These are phyloP conservation scores for Leptinotarsa juncta DNA, from an alignment of 2,888 invertebrate species.

Conservation along the genomic window DNA sequence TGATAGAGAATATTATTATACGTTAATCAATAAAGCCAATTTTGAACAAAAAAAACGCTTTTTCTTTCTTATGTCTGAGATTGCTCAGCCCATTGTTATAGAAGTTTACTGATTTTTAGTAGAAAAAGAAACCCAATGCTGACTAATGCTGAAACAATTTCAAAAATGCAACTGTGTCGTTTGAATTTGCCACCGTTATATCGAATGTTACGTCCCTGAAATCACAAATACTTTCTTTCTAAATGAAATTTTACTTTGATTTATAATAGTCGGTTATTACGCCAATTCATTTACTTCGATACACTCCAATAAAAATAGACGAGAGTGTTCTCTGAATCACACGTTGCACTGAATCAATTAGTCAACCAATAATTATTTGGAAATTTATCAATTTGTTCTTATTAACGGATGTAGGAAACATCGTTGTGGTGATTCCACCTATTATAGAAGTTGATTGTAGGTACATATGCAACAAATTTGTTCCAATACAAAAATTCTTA, in stretches of 20 bases:
- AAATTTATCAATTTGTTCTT: conserved; percentile 29
- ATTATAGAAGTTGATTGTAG: neutral
- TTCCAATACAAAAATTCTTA: neutral
- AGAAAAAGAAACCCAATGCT: too few species aligned
- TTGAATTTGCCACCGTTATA: too few species aligned
- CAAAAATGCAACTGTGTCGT: too few species aligned
- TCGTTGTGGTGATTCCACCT: neutral
- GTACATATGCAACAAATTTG: neutral
- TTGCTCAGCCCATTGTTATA: too few species aligned
- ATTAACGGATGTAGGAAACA: neutral
- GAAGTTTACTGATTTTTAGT: too few species aligned
- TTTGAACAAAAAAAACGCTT: too few species aligned
- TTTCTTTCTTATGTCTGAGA: too few species aligned
- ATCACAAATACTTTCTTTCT: neutral
- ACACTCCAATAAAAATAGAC: neutral
- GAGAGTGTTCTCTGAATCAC: neutral
- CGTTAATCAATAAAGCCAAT: too few species aligned
- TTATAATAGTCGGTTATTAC: neutral
- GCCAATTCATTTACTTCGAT: neutral
- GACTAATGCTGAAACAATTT: too few species aligned
- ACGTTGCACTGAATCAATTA: neutral
- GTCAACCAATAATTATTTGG: neutral
- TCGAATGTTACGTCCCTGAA: neutral
- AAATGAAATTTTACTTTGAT: neutral
- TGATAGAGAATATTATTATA: too few species aligned